Base-by-base conservation (phyloP, 1,140 invertebrate species). In the Penaeus japonicus region DNA sequence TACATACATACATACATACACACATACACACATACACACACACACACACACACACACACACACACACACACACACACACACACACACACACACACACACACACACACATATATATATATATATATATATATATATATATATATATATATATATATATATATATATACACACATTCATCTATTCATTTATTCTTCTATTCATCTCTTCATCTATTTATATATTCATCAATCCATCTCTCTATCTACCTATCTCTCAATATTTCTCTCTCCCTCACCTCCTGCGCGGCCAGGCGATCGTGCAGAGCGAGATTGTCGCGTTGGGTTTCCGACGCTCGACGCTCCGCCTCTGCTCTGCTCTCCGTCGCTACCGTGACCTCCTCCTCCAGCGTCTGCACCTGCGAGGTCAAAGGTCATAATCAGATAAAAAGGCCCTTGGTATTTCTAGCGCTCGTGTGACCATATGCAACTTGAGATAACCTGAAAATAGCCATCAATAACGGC, bases 371-470 rank as follows among this genome's bases (percentile, higher is more conserved):
- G 24, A 87, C 35, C 24, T 87, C 85, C 78, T 87, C 85, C 24
- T 87, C 85, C 27, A 87, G 62, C 5, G 57, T 75, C 24, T 82
- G 85, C 22, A 87, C 54, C 85, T 87, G 59, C 27, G n/a, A 59
- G 22, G 15, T 30, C 15, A 30, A 87, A 27, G 22, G 15, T 30
- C 4, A 30, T 65, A 17, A 15, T 20, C 22, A 55, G 27, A 22
- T 27, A 53, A 73, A 20, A 35, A 62, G 2, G 17, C 22, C 35
- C 1, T 39, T 70, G 24, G 27, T 0, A 18, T 78, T 78, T 7
- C 3, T 12, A 10, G 30, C 18, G 54, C 10, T 54, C 78, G 18
- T 24, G 20, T 55, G 18, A 10, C 4, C 30, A 1, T 0, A 22
- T 39, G 30, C 3, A 55, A 18, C 1, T 0, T 57, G 0, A 59